Evolutionary conservation across 2,888 invertebrate genomes (phyloP), one percentile per base, ranked within the genome.

Genomic region (Ophioninae sp.): DNA sequence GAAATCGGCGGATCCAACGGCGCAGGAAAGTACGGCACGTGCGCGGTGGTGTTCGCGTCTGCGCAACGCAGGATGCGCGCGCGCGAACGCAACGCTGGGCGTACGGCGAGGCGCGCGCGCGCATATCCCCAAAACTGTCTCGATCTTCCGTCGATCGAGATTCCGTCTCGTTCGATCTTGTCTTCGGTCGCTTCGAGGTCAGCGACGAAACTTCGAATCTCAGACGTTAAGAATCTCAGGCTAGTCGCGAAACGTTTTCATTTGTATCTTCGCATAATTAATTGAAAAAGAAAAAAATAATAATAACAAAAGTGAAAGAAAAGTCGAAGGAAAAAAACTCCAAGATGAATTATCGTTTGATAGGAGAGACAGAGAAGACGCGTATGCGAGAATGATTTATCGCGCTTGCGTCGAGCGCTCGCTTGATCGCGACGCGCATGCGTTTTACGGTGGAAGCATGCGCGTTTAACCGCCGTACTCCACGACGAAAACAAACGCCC

Each of bases 1-100:
- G 69, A 77, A 23, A 68, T 77, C 41, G 69, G 50, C 70, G 57
- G 50, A 75, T 73, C 44, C 44, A 30, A 8, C 20, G 61, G 20
- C 64, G 20, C 20, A 37, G 13, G 6, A n/a, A 13, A 30, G 30
- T 2, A 21, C 41, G 59, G 37, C 61, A 21, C 73, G 13, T 1
- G 30, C 23, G 23, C 61, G 6, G 13, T n/a, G 13, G 8, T 13
- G 56, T 6, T 57, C 41, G 41, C 50, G 50, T 17, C 13, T 50
- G 50, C 50, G 50, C 50, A 10, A 17, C 2, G 13, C 2, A 3
- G 13, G 50, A 13, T 17, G 50, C 13, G 13, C 50, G 6, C 17
- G 13, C 44, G 10, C 44, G 2, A 10, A 2, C 17, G 17, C 50
- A 17, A 50, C 50, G 50, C 50, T 50, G 17, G 50, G 50, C 50